A percentile compares a stretch with the other conserved stretches of the same genome.
These are phyloP conservation scores for Malaclemys terrapin DNA, from an alignment of 2,113 vertebrate species.

Conservation along the genomic window DNA sequence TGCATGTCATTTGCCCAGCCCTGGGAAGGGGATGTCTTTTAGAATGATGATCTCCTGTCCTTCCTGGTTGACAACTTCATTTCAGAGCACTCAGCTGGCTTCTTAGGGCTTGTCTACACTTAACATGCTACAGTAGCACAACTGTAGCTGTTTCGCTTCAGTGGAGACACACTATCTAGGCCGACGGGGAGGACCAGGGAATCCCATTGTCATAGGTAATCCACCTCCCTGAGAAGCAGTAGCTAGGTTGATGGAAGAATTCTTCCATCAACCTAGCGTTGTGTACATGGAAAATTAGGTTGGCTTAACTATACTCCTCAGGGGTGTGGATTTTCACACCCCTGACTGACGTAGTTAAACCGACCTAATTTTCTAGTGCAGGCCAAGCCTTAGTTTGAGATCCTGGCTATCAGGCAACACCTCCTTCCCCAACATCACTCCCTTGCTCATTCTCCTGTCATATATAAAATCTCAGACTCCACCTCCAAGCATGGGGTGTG, in stretches of 20 bases:
- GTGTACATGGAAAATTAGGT: background rate
- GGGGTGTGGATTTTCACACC: background rate
- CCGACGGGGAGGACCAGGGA: no score
- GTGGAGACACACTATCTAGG: background rate
- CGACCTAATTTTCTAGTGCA: background rate
- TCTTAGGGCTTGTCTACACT: background rate
- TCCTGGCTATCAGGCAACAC: background rate
- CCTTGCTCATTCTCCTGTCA: background rate
- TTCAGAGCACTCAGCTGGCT: background rate
- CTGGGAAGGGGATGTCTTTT: background rate
- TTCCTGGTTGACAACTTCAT: slow-evolving; percentile 4
- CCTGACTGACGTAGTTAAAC: background rate
- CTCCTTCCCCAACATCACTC: background rate
- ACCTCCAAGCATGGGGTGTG: background rate
- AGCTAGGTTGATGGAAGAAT: background rate
- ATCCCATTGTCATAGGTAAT: background rate
- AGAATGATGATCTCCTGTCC: background rate
- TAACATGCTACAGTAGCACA: background rate
- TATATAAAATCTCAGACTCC: background rate
- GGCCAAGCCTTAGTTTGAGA: background rate
- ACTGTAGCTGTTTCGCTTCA: background rate
- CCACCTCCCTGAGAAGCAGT: background rate
- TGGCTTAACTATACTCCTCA: background rate
- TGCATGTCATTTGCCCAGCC: background rate
- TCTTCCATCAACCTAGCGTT: background rate